These are phyloP conservation scores for Mythimna vitellina DNA, from an alignment of 2,888 invertebrate species.

Conservation along the genomic window DNA sequence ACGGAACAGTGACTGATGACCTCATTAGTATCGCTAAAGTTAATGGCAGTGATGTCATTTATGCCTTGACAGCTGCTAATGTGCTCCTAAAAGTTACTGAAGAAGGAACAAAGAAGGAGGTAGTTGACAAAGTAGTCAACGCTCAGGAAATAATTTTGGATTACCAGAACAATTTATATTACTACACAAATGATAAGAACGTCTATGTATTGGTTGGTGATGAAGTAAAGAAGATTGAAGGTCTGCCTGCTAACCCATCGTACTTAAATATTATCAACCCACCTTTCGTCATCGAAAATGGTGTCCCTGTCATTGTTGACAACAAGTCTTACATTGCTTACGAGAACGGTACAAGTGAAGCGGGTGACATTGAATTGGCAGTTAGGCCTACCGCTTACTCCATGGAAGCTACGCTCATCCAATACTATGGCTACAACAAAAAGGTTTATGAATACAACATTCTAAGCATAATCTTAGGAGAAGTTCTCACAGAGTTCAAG, in stretches of 20 bases:
- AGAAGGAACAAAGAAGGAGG: slow-evolving; percentile 75
- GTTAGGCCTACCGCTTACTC: slow-evolving; percentile 76
- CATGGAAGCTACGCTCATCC: slow-evolving; percentile 74
- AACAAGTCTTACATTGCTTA: slow-evolving; percentile 70
- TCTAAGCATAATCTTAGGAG: slow-evolving; percentile 57
- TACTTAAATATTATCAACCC: slow-evolving; percentile 73
- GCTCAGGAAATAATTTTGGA: slow-evolving; percentile 79
- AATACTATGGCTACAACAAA: slow-evolving; percentile 79
- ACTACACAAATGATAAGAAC: slow-evolving; percentile 71
- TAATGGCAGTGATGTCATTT: slow-evolving; percentile 74
- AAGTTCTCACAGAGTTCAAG: slow-evolving; percentile 65
- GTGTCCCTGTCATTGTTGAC: slow-evolving; percentile 71
- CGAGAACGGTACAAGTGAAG: slow-evolving; percentile 73
- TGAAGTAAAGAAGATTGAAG: slow-evolving; percentile 73
- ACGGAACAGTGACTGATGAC: slow-evolving; percentile 74
- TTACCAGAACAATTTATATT: slow-evolving; percentile 77
- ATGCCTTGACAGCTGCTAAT: slow-evolving; percentile 76
- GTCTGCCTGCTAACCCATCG: slow-evolving; percentile 72
- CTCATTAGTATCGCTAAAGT: slow-evolving; percentile 73
- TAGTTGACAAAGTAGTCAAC: slow-evolving; percentile 70
- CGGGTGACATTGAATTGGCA: slow-evolving; percentile 64
- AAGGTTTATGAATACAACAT: slow-evolving; percentile 82
- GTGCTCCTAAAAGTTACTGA: slow-evolving; percentile 78
- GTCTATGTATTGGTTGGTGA: slow-evolving; percentile 69
- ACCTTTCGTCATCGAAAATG: slow-evolving; percentile 72